These are phyloP conservation scores for Arctopsyche grandis DNA, from an alignment of 1,140 invertebrate species.

Conservation along the genomic window DNA sequence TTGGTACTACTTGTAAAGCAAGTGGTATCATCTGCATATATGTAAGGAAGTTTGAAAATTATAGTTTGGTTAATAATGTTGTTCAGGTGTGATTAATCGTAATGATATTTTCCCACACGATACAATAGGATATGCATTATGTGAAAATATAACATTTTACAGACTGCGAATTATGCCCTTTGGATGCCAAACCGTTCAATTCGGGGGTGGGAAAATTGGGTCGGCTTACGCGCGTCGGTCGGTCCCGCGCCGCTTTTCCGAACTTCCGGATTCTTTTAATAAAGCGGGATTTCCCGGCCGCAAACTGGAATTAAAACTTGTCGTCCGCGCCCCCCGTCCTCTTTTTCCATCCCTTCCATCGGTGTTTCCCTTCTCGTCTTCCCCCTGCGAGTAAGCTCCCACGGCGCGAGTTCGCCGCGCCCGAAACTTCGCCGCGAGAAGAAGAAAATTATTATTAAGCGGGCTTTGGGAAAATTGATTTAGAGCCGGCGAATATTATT, in stretches of 20 bases:
- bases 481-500: slow-evolving; percentile 52
- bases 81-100: too few species aligned
- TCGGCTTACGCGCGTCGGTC: neutral
- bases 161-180: too few species aligned
- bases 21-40: too few species aligned
- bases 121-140: too few species aligned
- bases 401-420: slow-evolving; percentile 16
- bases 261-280: slow-evolving; percentile 52
- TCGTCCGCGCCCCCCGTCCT: slow-evolving; percentile 26
- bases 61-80: too few species aligned
- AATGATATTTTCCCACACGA: too few species aligned
- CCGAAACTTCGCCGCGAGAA: slow-evolving; percentile 29
- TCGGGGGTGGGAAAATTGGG: neutral
- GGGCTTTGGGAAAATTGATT: slow-evolving; percentile 53
- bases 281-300: slow-evolving; percentile 47
- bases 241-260: slow-evolving; percentile 32
- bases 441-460: slow-evolving; percentile 53
- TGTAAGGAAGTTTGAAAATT: too few species aligned
- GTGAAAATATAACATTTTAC: too few species aligned
- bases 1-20: too few species aligned
- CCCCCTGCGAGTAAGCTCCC: slow-evolving; percentile 20
- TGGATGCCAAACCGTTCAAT: neutral
- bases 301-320: slow-evolving; percentile 53
- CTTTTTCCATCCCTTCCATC: neutral
- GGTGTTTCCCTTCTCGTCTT: neutral